These are phyloP conservation scores for Drosophila pseudotakahashii DNA, from an alignment of 2,888 invertebrate genomes.

Conservation along the genomic window DNA sequence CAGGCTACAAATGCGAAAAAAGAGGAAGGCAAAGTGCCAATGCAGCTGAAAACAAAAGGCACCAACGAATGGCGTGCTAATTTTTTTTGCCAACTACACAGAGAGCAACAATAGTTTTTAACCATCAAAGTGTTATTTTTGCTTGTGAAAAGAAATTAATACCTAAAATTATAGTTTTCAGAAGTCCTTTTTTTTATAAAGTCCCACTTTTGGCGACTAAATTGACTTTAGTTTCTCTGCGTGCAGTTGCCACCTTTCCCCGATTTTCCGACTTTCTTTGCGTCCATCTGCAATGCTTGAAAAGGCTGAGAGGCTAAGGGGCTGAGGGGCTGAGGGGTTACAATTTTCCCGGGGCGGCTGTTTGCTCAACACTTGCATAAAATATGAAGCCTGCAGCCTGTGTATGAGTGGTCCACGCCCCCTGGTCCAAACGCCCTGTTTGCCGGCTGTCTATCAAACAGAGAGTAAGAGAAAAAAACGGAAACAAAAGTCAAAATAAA, in stretches of 20 bases:
- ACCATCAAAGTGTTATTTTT: no score
- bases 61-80: slow-evolving; percentile 73
- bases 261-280: slow-evolving; percentile 11
- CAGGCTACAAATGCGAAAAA: slow-evolving; percentile 17
- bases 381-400: slow-evolving; percentile 61
- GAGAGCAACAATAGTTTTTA: background rate
- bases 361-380: slow-evolving; percentile 66
- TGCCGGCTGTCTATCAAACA: slow-evolving; percentile 72
- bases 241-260: slow-evolving; percentile 17
- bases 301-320: slow-evolving; percentile 15
- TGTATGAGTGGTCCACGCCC: slow-evolving; percentile 43
- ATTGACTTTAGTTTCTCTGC: background rate
- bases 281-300: slow-evolving; percentile 26
- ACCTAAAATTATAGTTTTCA: no score
- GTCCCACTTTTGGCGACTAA: background rate
- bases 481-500: slow-evolving; percentile 74
- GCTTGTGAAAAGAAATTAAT: no score
- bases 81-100: slow-evolving; percentile 51
- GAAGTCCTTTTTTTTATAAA: background rate
- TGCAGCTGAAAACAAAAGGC: slow-evolving; percentile 59
- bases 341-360: slow-evolving; percentile 20
- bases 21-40: slow-evolving; percentile 26
- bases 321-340: slow-evolving; percentile 16
- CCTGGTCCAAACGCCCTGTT: slow-evolving; percentile 47
- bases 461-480: slow-evolving; percentile 43